Evolutionary conservation across 2,797 vertebrate species (phyloP).

Genomic region (Heterohyrax brucei): DNA sequence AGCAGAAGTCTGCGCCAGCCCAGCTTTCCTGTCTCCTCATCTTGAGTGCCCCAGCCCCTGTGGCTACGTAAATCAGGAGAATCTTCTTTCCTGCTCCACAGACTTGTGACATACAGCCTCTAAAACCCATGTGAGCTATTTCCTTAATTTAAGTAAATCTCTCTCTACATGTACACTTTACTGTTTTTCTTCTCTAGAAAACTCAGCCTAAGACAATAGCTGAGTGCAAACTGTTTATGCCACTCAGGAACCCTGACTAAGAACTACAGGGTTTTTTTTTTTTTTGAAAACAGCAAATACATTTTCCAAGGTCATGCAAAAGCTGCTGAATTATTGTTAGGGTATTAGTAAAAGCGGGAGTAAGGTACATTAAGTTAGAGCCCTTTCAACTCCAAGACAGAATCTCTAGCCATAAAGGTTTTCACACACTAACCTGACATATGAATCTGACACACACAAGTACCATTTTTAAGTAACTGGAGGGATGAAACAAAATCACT

Average conservation of each 20-base stretch:
- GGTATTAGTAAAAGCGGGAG: neutral
- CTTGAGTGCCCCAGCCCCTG: no score
- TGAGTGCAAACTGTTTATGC: neutral
- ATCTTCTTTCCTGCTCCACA: no score
- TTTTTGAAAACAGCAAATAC: constrained; percentile 42
- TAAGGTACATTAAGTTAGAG: constrained; percentile 30
- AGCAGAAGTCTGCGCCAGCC: no score
- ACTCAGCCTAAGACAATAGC: neutral
- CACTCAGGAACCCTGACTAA: neutral
- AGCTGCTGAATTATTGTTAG: constrained; percentile 26
- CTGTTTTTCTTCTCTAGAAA: no score
- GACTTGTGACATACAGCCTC: no score
- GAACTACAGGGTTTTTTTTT: constrained; percentile 29
- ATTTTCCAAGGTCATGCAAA: constrained; percentile 18
- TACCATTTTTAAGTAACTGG: constrained; percentile 59
- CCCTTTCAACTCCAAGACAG: neutral
- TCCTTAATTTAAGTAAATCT: no score
- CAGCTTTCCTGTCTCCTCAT: no score
- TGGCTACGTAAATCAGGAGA: no score
- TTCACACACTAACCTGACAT: constrained; percentile 39
- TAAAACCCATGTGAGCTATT: no score
- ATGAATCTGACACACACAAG: constrained; percentile 6
- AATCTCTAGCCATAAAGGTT: constrained; percentile 23
- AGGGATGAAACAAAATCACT: constrained; percentile 61
- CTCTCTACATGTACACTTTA: no score